Evolutionary conservation across 2,797 vertebrate genomes (phyloP), one percentile per base, ranked within the genome.

Genomic region (Hemitrygon akajei): DNA sequence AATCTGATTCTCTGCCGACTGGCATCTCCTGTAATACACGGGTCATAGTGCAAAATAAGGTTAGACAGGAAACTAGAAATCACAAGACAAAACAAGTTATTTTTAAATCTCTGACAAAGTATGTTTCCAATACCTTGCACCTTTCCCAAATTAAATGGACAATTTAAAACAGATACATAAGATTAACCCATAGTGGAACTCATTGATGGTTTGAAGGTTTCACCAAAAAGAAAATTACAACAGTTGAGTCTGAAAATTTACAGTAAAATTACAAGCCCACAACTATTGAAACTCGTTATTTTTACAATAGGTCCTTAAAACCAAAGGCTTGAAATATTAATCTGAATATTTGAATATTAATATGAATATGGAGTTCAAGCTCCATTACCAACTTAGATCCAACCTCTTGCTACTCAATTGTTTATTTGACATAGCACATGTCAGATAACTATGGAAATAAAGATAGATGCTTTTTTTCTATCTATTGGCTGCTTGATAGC

Each of bases 1-100:
- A 99, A 99, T 96, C 99, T 99, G 96, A 99, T 99, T 96, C 98
- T 97, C 94, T 99, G 99, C 75, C 99, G 97, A 96, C 98, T 99
- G 27, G 97, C 96, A 95, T 99, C 99, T 93, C 99, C 99, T 99
- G 96, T 93, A 96, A 97, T 95, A 96, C 93, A 97, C 94, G 95
- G 97, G 91, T 93, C 91, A 93, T 76, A 93, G 40, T 58, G 71
- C 71, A 93, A 56, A 27, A 47, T 37, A 47, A 69, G 91, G 91
- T 93, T 93, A 93, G 27, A 47, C 25, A 75, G 71, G 71, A 58
- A 93, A 76, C 40, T 56, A 76, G 69, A 22, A 56, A 56, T 56
- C 69, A n/a, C 34, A 89, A 93, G 12, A 58, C 40, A 34, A 18
- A 76, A 75, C 71, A 76, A 73, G 69, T 76, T 75, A 75, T n/a